These are phyloP conservation scores for Leptocoma aspasia DNA, from an alignment of 2,113 vertebrate genomes.

Conservation along the genomic window DNA sequence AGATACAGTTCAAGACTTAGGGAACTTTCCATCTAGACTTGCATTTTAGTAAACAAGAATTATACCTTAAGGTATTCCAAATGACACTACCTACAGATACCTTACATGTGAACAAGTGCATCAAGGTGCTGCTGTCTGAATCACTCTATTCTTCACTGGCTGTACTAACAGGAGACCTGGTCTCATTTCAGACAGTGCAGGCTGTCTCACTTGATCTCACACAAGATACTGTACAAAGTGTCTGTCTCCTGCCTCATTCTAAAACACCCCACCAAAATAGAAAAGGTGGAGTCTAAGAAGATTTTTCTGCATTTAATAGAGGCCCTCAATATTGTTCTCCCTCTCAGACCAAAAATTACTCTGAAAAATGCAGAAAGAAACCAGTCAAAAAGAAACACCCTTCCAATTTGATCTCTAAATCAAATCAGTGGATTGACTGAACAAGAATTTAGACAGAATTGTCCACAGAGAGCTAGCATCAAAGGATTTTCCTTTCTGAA, in stretches of 20 bases:
- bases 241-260: not conserved
- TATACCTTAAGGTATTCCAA: not conserved
- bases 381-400: not conserved
- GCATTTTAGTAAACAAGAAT: not conserved
- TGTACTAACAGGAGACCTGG: not conserved
- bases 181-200: not conserved
- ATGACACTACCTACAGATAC: not conserved
- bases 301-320: not conserved
- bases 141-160: not conserved
- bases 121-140: not conserved
- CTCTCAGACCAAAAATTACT: not conserved
- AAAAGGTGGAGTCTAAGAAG: not conserved
- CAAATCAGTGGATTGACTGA: not conserved
- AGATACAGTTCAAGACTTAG: not conserved
- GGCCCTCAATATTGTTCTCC: not conserved
- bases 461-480: not conserved
- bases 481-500: not conserved
- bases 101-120: accelerated
- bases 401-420: not conserved
- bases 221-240: not conserved
- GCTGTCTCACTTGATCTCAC: not conserved
- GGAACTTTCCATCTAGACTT: not conserved
- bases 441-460: not conserved
- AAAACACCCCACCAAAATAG: not conserved
- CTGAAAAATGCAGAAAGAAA: not conserved